Evolutionary conservation across 2,888 invertebrate species (phyloP), one percentile per base, ranked within the genome.

Genomic region (Drosophila planitibia): DNA sequence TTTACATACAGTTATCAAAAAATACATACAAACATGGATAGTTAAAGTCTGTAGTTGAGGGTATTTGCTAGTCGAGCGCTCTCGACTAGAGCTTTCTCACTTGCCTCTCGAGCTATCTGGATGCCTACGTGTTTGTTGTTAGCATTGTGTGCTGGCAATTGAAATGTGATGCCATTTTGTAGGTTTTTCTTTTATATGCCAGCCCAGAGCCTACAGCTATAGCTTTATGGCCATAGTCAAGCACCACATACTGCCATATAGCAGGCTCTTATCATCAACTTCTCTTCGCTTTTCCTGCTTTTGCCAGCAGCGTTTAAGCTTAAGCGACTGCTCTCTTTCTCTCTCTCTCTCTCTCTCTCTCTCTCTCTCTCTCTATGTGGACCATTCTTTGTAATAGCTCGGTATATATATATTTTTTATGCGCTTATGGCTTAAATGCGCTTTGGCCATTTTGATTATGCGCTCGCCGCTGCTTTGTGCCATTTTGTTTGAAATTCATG

Each of bases 391-490:
- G 22, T 41, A 83, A 37, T 72, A 60, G 22, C 19, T 14, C 30
- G 28, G 30, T 70, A 62, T 67, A 19, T 12, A 55, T 55, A 37
- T 55, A 55, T 82, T 85, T 84, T 90, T n/a, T 90, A 80, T 79
- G 75, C 83, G 74, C 86, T 88, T 70, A 82, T 79, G 80, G 77
- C 80, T 85, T 88, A 79, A 88, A 85, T 85, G 86, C 89, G 86
- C 86, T 90, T 89, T 90, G 81, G 73, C 72, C 81, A 89, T 88
- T 84, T 85, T 84, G 86, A 85, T 83, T 75, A 89, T 81, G 81
- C 76, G 62, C 65, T 60, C 62, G 71, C 41, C 52, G 32, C 32
- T n/a, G 49, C 44, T 65, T 55, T 44, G 39, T 10, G 52, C 58
- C 74, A 73, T 70, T 83, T 80, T 74, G 77, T 80, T 75, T 74